phyloP scores from a whole-genome alignment of 2,113 vertebrate genomes.

The Calonectris borealis region DNA sequence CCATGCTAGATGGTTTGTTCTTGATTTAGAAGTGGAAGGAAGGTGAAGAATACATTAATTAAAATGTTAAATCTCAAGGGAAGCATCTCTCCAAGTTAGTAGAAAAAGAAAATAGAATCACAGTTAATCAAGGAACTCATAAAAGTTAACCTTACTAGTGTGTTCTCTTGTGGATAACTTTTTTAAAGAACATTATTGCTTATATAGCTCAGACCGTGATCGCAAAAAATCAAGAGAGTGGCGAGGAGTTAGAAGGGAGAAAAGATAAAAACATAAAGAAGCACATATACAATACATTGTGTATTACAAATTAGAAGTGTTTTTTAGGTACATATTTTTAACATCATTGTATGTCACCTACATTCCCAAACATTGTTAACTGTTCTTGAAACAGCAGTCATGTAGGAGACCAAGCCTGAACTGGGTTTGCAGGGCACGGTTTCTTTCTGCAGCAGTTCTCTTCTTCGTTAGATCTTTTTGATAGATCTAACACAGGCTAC shows the following conservation, averaged over 20 bases:
- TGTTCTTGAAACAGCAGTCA: not conserved
- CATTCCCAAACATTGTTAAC: not conserved
- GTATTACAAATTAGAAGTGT: not conserved
- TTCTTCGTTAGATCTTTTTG: not conserved
- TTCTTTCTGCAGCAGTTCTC: not conserved
- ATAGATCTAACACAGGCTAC: too few relatives aligned
- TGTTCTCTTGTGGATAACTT: not conserved
- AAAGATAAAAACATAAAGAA: not conserved
- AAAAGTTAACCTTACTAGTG: not conserved
- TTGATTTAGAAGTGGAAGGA: not conserved
- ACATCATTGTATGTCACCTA: not conserved
- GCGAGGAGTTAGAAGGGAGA: not conserved
- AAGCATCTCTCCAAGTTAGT: not conserved
- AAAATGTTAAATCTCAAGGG: not conserved
- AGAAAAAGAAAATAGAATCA: not conserved
- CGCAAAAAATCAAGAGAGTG: not conserved
- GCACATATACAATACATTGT: not conserved
- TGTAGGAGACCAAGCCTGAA: not conserved
- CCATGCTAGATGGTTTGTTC: not conserved
- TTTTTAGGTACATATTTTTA: not conserved
- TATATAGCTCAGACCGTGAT: not conserved
- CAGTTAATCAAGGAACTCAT: not conserved
- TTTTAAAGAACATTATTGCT: not conserved
- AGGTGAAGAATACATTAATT: not conserved
- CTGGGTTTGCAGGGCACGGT: fast-evolving